phyloP scores from a whole-genome alignment of 2,888 invertebrate genomes.

The Mesopsocus fuscifrons region DNA sequence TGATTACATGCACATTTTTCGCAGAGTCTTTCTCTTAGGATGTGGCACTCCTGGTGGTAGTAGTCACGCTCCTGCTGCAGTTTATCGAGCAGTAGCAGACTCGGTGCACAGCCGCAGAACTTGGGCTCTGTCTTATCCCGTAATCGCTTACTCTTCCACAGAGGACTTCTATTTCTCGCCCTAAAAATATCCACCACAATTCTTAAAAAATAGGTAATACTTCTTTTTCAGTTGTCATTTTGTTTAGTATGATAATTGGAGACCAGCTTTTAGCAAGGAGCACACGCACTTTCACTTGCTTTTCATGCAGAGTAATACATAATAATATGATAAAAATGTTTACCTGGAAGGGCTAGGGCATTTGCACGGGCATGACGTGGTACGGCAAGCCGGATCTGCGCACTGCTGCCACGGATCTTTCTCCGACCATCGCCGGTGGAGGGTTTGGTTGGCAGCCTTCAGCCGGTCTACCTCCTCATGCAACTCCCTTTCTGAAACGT shows the following conservation, averaged over 20 bases:
- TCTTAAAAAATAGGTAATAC: too few relatives aligned
- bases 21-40: slow-evolving; percentile 24
- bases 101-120: neutral
- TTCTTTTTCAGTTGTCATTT: too few relatives aligned
- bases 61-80: slow-evolving; percentile 30
- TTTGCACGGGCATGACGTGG: neutral
- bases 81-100: slow-evolving; percentile 19
- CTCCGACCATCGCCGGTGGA: neutral
- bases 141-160: neutral
- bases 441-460: neutral
- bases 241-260: too few relatives aligned
- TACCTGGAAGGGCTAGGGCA: neutral
- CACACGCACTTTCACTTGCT: too few relatives aligned
- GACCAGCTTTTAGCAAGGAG: too few relatives aligned
- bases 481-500: neutral
- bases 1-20: slow-evolving; percentile 12
- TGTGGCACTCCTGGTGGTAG: slow-evolving; percentile 30
- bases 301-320: too few relatives aligned
- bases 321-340: too few relatives aligned
- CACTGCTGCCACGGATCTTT: neutral
- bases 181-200: too few relatives aligned
- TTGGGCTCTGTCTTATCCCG: neutral
- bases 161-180: neutral
- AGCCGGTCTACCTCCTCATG: neutral
- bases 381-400: neutral